These are phyloP conservation scores for Vultur gryphus DNA, from an alignment of 2,797 vertebrate species.

Conservation along the genomic window DNA sequence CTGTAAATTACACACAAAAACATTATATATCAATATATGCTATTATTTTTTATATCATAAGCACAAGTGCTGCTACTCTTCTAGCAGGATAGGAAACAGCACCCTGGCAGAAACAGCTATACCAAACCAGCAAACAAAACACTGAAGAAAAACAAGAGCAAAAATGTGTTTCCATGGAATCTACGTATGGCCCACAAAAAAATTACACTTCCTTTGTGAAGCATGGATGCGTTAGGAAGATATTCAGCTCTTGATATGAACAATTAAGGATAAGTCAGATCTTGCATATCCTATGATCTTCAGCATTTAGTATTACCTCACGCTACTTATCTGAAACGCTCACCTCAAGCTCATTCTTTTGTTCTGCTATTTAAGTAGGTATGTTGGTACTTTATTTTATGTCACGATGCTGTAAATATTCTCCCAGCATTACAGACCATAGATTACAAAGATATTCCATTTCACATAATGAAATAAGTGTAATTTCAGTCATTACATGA, in stretches of 20 bases:
- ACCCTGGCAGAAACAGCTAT: background rate
- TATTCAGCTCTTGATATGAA: background rate
- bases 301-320: background rate
- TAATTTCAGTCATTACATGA: background rate
- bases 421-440: background rate
- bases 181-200: background rate
- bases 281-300: background rate
- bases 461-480: background rate
- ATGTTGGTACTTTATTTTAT: background rate
- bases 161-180: background rate
- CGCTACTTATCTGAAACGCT: background rate
- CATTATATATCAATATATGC: background rate
- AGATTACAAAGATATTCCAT: background rate
- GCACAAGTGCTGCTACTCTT: background rate
- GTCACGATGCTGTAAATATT: background rate
- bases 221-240: background rate
- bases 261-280: slow-evolving; percentile 5
- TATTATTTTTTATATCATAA: background rate
- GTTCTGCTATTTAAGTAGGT: background rate
- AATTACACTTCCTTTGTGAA: background rate
- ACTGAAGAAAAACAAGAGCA: background rate
- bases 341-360: background rate
- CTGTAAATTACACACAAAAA: background rate
- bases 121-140: background rate
- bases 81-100: background rate